These are phyloP conservation scores for Drosophila peninsularis DNA, from an alignment of 2,888 invertebrate species.

Conservation along the genomic window DNA sequence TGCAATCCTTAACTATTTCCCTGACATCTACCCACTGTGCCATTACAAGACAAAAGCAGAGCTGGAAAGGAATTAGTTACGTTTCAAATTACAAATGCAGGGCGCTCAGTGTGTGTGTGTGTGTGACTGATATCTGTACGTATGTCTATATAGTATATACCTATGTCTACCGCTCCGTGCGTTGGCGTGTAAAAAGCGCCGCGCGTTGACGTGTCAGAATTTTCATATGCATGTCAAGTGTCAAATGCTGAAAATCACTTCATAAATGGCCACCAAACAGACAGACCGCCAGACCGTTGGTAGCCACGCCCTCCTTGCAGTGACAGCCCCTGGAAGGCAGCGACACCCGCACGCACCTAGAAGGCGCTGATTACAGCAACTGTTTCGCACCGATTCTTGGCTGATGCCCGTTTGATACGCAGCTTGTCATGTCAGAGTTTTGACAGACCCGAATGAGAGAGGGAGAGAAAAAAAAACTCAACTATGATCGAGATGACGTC, in stretches of 20 bases:
- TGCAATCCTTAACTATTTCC: no score
- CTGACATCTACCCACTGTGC: conserved; percentile 10
- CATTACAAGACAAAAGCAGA: conserved; percentile 23
- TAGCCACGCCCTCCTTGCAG: neutral
- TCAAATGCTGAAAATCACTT: conserved; percentile 70
- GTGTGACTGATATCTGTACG: neutral
- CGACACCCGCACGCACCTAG: conserved; percentile 62
- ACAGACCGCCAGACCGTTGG: conserved; percentile 2
- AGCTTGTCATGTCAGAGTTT: conserved; percentile 82
- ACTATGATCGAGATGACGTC: conserved; percentile 50
- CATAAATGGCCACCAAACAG: conserved; percentile 52
- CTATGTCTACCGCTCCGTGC: conserved; percentile 10
- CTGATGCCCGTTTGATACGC: conserved; percentile 68
- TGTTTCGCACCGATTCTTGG: conserved; percentile 46
- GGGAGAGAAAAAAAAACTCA: conserved; percentile 2
- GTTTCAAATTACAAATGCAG: conserved; percentile 67
- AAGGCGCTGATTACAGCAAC: conserved; percentile 69
- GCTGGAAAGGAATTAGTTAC: conserved; percentile 56
- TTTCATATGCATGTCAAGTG: conserved; percentile 84
- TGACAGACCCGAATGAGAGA: conserved; percentile 67
- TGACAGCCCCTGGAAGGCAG: neutral
- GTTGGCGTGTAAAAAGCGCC: conserved; percentile 54
- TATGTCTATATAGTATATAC: conserved; percentile 9
- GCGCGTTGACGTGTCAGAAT: conserved; percentile 85
- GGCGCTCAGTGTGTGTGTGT: conserved; percentile 10